A percentile compares a stretch with the other conserved stretches of the same genome.
Evolutionary conservation across 92 coral and sea anemone species (phyloP).

Genomic region (Epizoanthus rinbou): DNA sequence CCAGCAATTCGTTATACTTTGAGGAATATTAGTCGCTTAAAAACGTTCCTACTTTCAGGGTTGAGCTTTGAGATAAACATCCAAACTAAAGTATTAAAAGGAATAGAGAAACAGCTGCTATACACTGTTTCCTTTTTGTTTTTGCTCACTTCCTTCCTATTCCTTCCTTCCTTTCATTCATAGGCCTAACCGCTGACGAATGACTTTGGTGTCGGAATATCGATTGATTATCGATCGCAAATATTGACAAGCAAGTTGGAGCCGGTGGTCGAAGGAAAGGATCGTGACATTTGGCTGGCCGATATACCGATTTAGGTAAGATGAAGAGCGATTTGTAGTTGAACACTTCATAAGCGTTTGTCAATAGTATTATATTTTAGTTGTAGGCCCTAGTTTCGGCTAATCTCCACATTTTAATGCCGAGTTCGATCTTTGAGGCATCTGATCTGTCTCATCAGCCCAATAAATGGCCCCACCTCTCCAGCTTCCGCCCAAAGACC

Average conservation of each 20-base stretch:
- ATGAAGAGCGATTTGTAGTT: too few relatives aligned
- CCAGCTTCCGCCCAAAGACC: not conserved
- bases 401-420: too few relatives aligned
- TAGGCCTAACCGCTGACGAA: not conserved
- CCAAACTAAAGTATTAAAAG: not conserved
- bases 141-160: not conserved
- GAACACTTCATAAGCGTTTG: too few relatives aligned
- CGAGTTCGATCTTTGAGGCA: too few relatives aligned
- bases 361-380: not conserved
- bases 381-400: not conserved
- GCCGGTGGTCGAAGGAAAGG: not conserved
- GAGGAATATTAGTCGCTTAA: constrained; percentile 23
- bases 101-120: not conserved
- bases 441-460: too few relatives aligned
- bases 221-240: constrained; percentile 18
- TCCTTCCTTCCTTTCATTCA: not conserved
- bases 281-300: too few relatives aligned
- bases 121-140: too few relatives aligned
- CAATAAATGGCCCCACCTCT: constrained; percentile 15
- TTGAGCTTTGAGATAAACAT: not conserved
- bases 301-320: too few relatives aligned
- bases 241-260: too few relatives aligned
- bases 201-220: not conserved
- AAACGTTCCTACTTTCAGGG: not conserved
- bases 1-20: constrained; percentile 1